phyloP scores from a whole-genome alignment of 2,797 vertebrate genomes.

The Pantherophis vulpinus region DNA sequence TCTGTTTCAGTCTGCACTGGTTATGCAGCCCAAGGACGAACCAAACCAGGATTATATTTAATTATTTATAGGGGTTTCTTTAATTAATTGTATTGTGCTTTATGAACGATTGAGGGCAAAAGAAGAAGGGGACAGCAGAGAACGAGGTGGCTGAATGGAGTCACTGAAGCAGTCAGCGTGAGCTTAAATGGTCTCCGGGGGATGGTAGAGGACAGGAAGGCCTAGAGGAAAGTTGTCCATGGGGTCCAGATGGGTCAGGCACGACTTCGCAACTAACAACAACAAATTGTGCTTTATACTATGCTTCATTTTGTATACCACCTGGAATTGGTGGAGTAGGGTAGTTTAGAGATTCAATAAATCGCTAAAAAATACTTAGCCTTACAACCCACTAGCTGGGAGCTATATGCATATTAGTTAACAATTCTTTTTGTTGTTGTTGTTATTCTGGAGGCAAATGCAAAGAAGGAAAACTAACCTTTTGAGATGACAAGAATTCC shows the following conservation, averaged over 20 bases:
- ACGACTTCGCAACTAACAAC: no score
- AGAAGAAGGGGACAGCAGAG: no score
- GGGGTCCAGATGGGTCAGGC: no score
- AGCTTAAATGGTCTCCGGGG: no score
- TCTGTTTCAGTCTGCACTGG: background rate
- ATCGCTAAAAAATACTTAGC: background rate
- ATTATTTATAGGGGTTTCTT: background rate
- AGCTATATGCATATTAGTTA: background rate
- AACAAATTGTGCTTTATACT: background rate
- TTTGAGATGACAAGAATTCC: constrained; percentile 88
- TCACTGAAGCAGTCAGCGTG: no score
- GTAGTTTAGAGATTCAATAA: background rate
- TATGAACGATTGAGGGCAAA: no score
- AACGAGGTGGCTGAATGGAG: no score
- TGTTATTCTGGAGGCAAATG: constrained; percentile 8
- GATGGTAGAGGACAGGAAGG: no score
- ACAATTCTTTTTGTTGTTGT: background rate
- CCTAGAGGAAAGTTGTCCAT: no score
- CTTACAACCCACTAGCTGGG: background rate
- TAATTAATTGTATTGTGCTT: background rate
- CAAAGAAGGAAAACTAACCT: constrained; percentile 60
- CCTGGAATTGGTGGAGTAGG: background rate
- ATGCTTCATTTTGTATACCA: background rate
- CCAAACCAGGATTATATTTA: background rate
- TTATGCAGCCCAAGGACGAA: background rate